These are phyloP conservation scores for Plectropomus leopardus DNA, from an alignment of 2,113 vertebrate genomes.

Conservation along the genomic window DNA sequence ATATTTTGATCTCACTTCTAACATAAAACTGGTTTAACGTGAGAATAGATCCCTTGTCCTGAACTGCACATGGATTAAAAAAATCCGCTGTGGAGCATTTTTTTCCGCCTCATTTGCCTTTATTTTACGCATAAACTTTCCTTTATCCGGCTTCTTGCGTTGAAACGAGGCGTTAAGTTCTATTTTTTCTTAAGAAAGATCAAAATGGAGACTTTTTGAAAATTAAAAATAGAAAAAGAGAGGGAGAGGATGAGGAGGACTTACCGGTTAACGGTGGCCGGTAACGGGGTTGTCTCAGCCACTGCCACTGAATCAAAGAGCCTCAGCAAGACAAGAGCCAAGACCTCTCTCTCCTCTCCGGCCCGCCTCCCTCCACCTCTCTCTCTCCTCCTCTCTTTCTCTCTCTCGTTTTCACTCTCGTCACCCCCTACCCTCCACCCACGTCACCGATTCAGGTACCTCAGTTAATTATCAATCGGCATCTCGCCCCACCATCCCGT, in stretches of 20 bases:
- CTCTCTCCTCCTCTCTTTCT: slow-evolving; percentile 20
- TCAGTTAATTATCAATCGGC: slow-evolving; percentile 71
- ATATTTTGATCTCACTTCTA: neutral
- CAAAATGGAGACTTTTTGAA: neutral
- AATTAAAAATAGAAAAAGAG: neutral
- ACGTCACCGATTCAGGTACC: slow-evolving; percentile 79
- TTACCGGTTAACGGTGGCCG: slow-evolving; percentile 70
- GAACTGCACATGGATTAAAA: neutral
- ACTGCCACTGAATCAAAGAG: slow-evolving; percentile 76
- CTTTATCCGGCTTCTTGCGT: neutral
- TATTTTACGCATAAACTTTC: slow-evolving; percentile 35
- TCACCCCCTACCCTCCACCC: slow-evolving; percentile 11
- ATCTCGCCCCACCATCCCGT: neutral
- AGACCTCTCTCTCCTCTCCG: slow-evolving; percentile 70
- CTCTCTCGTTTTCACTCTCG: slow-evolving; percentile 27
- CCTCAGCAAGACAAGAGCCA: slow-evolving; percentile 68
- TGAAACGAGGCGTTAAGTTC: neutral
- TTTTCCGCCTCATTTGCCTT: neutral
- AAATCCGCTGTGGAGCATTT: neutral
- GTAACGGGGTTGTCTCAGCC: slow-evolving; percentile 76
- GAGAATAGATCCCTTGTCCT: neutral
- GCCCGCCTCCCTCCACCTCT: slow-evolving; percentile 67
- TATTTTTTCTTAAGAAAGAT: neutral
- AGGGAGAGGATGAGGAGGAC: slow-evolving; percentile 35
- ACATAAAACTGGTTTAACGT: neutral